These are phyloP conservation scores for Aromia moschata DNA, from an alignment of 2,888 invertebrate species.

Conservation along the genomic window DNA sequence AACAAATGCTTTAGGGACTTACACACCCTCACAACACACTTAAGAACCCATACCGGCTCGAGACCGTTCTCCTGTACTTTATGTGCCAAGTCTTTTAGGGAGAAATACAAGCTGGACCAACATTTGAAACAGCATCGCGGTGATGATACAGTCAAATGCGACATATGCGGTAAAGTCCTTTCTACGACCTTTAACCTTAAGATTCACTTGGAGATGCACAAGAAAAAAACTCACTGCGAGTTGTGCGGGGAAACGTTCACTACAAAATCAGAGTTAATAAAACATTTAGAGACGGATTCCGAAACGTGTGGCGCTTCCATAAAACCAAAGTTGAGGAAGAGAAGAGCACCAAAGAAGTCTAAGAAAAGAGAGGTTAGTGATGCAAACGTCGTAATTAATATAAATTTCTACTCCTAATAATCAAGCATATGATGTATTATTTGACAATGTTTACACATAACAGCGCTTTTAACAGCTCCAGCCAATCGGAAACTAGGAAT, in stretches of 20 bases:
- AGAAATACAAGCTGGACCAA: slow-evolving; percentile 29
- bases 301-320: slow-evolving; percentile 9
- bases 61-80: slow-evolving; percentile 32
- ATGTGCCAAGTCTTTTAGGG: slow-evolving; percentile 31
- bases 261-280: slow-evolving; percentile 16
- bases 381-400: too few relatives aligned
- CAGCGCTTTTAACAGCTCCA: too few relatives aligned
- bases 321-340: too few relatives aligned
- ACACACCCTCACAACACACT: slow-evolving; percentile 21
- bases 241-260: slow-evolving; percentile 20
- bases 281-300: slow-evolving; percentile 10
- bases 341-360: too few relatives aligned
- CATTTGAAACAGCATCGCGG: slow-evolving; percentile 26
- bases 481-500: too few relatives aligned
- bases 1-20: slow-evolving; percentile 28
- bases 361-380: neutral
- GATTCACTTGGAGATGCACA: slow-evolving; percentile 29
- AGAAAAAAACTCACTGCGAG: slow-evolving; percentile 19
- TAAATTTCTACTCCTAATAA: too few relatives aligned
- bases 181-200: slow-evolving; percentile 36
- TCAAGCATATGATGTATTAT: too few relatives aligned
- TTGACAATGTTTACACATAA: too few relatives aligned
- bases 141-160: slow-evolving; percentile 25
- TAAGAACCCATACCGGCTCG: slow-evolving; percentile 32
- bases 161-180: slow-evolving; percentile 26